A percentile compares a stretch with the other conserved stretches of the same genome.
Conservation (phyloP, 2,113 vertebrate species). For the Stigmatopora nigra region DNA sequence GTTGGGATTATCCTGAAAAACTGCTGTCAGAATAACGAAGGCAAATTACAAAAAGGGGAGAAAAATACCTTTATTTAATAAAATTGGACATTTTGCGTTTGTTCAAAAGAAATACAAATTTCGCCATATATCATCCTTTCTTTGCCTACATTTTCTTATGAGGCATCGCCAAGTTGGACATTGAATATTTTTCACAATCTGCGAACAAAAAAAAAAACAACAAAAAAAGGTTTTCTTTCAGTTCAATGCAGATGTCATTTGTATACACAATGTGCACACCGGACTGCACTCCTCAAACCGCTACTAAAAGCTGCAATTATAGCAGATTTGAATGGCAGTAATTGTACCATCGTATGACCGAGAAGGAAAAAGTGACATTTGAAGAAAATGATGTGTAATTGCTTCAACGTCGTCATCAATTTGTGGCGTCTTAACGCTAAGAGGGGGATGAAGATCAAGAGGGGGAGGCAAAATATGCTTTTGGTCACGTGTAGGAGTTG, state of each 20-base stretch:
- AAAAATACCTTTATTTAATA: too few species aligned
- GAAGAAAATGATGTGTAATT: slow-evolving; percentile 1
- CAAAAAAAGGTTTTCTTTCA: not conserved
- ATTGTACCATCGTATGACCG: not conserved
- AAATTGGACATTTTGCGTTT: not conserved
- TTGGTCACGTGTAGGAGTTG: not conserved
- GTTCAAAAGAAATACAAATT: not conserved
- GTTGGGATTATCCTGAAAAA: too few species aligned
- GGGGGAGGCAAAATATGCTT: not conserved
- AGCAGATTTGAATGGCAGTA: not conserved
- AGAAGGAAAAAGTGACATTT: not conserved
- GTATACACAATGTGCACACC: not conserved
- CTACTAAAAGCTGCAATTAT: not conserved
- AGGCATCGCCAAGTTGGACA: not conserved
- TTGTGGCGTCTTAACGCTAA: not conserved
- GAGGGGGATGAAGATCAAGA: not conserved
- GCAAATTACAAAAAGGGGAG: too few species aligned
- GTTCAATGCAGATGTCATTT: not conserved
- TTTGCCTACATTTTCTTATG: not conserved
- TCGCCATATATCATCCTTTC: not conserved
- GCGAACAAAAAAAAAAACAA: not conserved
- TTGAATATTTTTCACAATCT: not conserved
- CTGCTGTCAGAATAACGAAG: too few species aligned
- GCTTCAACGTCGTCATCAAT: not conserved
- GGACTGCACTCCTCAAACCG: not conserved